These are phyloP conservation scores for Listronotus oregonensis DNA, from an alignment of 1,140 invertebrate genomes.

Conservation along the genomic window DNA sequence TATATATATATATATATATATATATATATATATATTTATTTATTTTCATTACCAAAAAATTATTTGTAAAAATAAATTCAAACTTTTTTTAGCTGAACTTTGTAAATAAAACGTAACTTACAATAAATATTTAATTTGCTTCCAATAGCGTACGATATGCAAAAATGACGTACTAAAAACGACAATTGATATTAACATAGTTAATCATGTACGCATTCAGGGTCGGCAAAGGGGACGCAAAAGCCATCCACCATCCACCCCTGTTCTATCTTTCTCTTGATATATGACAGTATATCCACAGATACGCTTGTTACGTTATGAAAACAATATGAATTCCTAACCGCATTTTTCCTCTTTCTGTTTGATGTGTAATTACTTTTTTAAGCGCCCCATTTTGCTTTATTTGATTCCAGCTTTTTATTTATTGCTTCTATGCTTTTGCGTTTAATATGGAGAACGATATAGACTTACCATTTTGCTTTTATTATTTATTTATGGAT, in stretches of 20 bases:
- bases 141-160: background rate
- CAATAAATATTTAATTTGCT: no score
- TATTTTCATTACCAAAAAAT: no score
- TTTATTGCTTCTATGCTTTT: conserved; percentile 45
- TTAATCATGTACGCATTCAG: conserved; percentile 46
- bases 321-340: conserved; percentile 56
- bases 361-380: conserved; percentile 56
- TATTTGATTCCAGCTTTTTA: conserved; percentile 54
- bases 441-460: conserved; percentile 3
- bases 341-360: conserved; percentile 53
- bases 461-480: conserved; percentile 31
- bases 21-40: no score
- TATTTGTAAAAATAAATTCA: no score
- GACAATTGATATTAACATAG: conserved; percentile 54
- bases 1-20: no score
- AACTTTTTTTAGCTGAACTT: no score
- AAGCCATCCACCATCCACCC: conserved; percentile 28
- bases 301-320: conserved; percentile 51
- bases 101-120: no score
- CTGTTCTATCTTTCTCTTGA: conserved; percentile 45
- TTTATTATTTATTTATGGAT: conserved; percentile 1
- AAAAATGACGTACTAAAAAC: conserved; percentile 36
- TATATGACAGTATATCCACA: conserved; percentile 51
- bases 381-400: conserved; percentile 49
- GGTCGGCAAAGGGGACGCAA: conserved; percentile 30